phyloP scores from a whole-genome alignment of 1,140 invertebrate genomes.

The Carposina sasakii region DNA sequence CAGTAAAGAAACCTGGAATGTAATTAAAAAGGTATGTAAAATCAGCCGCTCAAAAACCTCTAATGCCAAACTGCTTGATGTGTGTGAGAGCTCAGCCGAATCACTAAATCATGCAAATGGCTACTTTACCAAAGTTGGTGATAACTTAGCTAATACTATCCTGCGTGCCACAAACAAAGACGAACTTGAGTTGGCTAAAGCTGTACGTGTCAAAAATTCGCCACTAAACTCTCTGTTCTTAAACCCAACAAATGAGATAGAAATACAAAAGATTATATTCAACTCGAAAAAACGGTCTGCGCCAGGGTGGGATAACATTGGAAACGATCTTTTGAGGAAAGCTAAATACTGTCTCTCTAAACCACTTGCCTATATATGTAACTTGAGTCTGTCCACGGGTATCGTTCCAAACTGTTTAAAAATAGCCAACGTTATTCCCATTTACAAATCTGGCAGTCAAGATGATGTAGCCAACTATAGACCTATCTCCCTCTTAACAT shows the following conservation, averaged over 20 bases:
- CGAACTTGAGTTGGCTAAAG: too few species aligned
- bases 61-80: not conserved
- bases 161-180: too few species aligned
- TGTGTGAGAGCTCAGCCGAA: not conserved
- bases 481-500: conserved; percentile 4
- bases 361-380: not conserved
- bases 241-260: too few species aligned
- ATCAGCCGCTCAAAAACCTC: not conserved
- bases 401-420: conserved; percentile 3
- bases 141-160: not conserved
- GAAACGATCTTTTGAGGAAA: too few species aligned
- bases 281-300: too few species aligned
- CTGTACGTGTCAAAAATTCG: too few species aligned
- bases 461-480: conserved; percentile 2
- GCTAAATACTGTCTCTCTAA: too few species aligned
- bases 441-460: conserved; percentile 8
- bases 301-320: too few species aligned
- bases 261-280: too few species aligned
- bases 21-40: not conserved
- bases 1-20: not conserved
- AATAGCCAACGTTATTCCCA: conserved; percentile 3
- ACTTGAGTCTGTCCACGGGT: not conserved
- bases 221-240: too few species aligned
- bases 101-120: not conserved
- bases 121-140: not conserved